Conservation (phyloP, 2,888 invertebrate species). For the Xestobium rufovillosum region DNA sequence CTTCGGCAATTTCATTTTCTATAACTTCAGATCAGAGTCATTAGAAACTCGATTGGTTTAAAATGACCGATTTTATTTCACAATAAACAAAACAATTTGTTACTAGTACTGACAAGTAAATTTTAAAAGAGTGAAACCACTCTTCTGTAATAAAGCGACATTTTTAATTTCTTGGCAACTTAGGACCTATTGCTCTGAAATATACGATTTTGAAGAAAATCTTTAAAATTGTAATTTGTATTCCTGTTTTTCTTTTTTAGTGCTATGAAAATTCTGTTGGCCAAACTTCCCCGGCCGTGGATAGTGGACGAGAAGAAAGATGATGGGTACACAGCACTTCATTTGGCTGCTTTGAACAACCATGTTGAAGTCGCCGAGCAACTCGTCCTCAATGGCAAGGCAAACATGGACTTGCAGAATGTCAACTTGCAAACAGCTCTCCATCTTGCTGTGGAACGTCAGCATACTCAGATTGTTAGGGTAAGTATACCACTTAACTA, state of each 20-base stretch:
- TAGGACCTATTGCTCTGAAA: no score
- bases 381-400: slow-evolving; percentile 78
- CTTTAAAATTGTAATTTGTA: no score
- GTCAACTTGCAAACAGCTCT: slow-evolving; percentile 89
- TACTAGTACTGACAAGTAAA: no score
- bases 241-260: slow-evolving; percentile 54
- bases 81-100: no score
- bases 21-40: no score
- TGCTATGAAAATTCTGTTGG: slow-evolving; percentile 91
- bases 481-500: slow-evolving; percentile 45
- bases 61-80: no score
- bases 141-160: no score
- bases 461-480: slow-evolving; percentile 96
- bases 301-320: slow-evolving; percentile 98
- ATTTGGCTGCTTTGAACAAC: slow-evolving; percentile 92
- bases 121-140: no score
- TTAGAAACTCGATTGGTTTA: no score
- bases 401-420: slow-evolving; percentile 92
- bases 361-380: slow-evolving; percentile 94
- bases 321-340: slow-evolving; percentile 94
- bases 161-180: no score
- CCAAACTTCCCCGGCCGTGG: slow-evolving; percentile 91
- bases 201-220: no score
- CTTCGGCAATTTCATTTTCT: no score
- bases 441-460: slow-evolving; percentile 92